phyloP scores from a whole-genome alignment of 2,888 invertebrate species.

The Sthenelais limicola region DNA sequence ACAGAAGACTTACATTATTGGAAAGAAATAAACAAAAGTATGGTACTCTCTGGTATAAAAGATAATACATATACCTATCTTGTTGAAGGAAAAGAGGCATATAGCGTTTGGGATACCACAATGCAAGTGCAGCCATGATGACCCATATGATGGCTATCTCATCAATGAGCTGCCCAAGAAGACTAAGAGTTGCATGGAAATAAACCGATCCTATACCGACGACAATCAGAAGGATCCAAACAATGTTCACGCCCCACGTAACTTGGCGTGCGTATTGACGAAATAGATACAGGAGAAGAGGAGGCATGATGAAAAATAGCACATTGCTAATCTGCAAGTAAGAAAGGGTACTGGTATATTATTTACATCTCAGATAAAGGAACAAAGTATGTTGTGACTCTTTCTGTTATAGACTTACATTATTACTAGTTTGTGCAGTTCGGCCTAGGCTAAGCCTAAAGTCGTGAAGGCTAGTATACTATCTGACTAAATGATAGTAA shows the following conservation, averaged over 20 bases:
- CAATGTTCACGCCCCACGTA: constrained; percentile 81
- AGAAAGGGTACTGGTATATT: background rate
- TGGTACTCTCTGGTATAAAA: background rate
- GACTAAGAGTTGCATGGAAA: constrained; percentile 87
- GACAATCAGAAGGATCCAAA: constrained; percentile 85
- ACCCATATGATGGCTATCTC: constrained; percentile 88
- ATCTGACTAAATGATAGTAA: no score
- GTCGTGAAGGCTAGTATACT: no score
- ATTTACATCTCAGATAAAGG: no score
- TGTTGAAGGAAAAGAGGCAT: constrained; percentile 56
- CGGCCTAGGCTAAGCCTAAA: no score
- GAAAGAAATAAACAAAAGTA: background rate
- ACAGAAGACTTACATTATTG: no score
- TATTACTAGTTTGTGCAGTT: no score
- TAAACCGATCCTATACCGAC: constrained; percentile 87
- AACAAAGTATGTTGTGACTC: no score
- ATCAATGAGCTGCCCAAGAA: constrained; percentile 86
- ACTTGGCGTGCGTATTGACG: constrained; percentile 83
- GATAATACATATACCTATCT: constrained; percentile 52
- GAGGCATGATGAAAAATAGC: constrained; percentile 83
- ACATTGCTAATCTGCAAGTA: constrained; percentile 82
- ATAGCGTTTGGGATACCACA: constrained; percentile 75
- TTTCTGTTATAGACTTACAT: no score
- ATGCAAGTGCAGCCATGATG: constrained; percentile 83
- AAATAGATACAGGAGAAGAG: constrained; percentile 83